Conservation (phyloP, 2,888 invertebrate species). For the Halictus quadricinctus region DNA sequence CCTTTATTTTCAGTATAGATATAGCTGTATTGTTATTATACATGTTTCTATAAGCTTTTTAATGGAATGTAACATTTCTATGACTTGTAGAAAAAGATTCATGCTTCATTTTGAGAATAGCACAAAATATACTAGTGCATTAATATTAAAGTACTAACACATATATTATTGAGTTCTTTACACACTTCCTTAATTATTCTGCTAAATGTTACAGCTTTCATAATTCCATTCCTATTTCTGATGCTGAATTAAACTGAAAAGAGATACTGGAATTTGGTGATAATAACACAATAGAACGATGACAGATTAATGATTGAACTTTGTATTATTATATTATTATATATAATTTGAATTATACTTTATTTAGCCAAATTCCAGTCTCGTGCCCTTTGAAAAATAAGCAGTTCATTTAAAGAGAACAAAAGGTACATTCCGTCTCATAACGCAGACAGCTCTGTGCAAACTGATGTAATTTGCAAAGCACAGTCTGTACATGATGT, state of each 20-base stretch:
- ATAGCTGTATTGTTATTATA: slow-evolving; percentile 48
- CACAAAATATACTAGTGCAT: slow-evolving; percentile 59
- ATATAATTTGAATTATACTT: slow-evolving; percentile 1
- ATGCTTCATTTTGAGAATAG: slow-evolving; percentile 59
- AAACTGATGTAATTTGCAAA: slow-evolving; percentile 78
- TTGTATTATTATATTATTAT: not conserved
- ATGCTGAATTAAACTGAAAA: slow-evolving; percentile 59
- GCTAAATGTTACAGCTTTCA: slow-evolving; percentile 50
- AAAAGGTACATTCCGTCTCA: slow-evolving; percentile 76
- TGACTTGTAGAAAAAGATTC: slow-evolving; percentile 55
- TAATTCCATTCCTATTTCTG: slow-evolving; percentile 56
- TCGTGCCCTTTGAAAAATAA: slow-evolving; percentile 82
- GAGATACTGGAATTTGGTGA: slow-evolving; percentile 76
- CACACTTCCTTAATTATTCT: slow-evolving; percentile 31
- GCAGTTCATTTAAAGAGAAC: slow-evolving; percentile 75
- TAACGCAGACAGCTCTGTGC: slow-evolving; percentile 79
- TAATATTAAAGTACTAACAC: slow-evolving; percentile 57
- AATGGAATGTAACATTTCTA: slow-evolving; percentile 44
- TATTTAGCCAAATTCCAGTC: slow-evolving; percentile 77
- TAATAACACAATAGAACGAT: slow-evolving; percentile 17
- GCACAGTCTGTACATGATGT: slow-evolving; percentile 75
- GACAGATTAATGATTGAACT: slow-evolving; percentile 2
- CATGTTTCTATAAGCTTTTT: slow-evolving; percentile 57
- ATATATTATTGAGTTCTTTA: slow-evolving; percentile 39
- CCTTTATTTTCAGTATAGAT: slow-evolving; percentile 38